These are phyloP conservation scores for Ditula angustiorana DNA, from an alignment of 2,888 invertebrate species.

Conservation along the genomic window DNA sequence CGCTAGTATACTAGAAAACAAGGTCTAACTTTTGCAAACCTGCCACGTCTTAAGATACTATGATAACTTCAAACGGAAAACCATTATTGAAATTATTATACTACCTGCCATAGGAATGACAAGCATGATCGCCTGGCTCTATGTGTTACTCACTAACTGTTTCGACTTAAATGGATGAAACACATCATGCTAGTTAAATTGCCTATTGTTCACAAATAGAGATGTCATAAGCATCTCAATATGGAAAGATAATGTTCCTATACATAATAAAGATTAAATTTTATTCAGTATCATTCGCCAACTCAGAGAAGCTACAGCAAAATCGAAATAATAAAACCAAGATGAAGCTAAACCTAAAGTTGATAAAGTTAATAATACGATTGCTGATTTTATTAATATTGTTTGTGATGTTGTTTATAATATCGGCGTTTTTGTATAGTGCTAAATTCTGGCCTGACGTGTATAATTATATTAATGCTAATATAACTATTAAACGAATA, in stretches of 20 bases:
- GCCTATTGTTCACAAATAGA: slow-evolving; percentile 34
- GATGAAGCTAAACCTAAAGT: slow-evolving; percentile 63
- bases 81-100: not conserved
- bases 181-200: slow-evolving; percentile 4
- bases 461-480: slow-evolving; percentile 71
- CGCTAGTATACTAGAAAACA: too few species aligned
- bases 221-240: slow-evolving; percentile 14
- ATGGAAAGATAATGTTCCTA: slow-evolving; percentile 20
- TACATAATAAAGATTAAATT: slow-evolving; percentile 12
- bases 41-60: too few species aligned
- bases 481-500: slow-evolving; percentile 75
- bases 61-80: not conserved
- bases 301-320: slow-evolving; percentile 16
- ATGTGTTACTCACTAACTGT: not conserved
- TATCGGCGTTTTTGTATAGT: slow-evolving; percentile 69
- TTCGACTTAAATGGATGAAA: slow-evolving; percentile 2
- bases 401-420: slow-evolving; percentile 64
- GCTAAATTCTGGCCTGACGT: slow-evolving; percentile 74
- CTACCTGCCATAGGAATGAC: too few species aligned
- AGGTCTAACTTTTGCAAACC: too few species aligned
- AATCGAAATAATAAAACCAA: slow-evolving; percentile 42
- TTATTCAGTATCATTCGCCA: slow-evolving; percentile 23
- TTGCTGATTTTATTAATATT: slow-evolving; percentile 66
- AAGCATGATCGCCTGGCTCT: not conserved
- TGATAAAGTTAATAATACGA: slow-evolving; percentile 63